Evolutionary conservation across 92 coral and sea anemone genomes (phyloP), one percentile per base, ranked within the genome.

Genomic region (Chrysogorgia sp.): DNA sequence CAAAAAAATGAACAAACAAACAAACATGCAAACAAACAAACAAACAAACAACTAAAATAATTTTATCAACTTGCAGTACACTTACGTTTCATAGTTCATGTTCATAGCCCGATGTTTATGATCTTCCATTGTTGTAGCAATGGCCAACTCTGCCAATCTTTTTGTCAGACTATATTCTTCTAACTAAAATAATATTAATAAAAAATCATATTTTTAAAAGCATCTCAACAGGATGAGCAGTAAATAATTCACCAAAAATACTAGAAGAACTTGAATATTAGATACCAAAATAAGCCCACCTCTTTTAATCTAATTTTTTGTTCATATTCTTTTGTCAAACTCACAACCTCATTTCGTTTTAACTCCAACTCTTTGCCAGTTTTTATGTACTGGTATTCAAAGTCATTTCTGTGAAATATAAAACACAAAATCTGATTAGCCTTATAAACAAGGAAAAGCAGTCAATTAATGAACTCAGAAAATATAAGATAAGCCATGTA

Each of bases 281-380:
- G 31, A 57, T 10, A 57, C 31, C 34, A 34, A 50, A 31, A 65
- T 19, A 15, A 25, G 7, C 74, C 71, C 41, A 91, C 98, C 97
- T 94, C 97, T 34, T 87, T 94, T 26, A 59, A 56, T 81, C 92
- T 87, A 56, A 94, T 75, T 41, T 81, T 92, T 32, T 89, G 91
- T 56, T 94, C 98, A 65, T 89, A 94, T 83, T 91, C 97, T 60
- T 93, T 80, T 0, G 98, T 91, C 28, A 94, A 68, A 5, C 93
- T 68, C 33, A 86, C 87, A 9, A 94, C 92, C 52, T 91, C 98
- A 25, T 82, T 88, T 63, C 98, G 79, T 28, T 96, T 89, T 75
- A 87, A 55, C 32, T 94, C 90, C 25, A 94, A 47, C 80, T 94
- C 90, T 57, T 94, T 83, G 35, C 92, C 88, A 0, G 91, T 92